phyloP scores from a whole-genome alignment of 1,140 invertebrate genomes.

The Sminthurinus signatus region DNA sequence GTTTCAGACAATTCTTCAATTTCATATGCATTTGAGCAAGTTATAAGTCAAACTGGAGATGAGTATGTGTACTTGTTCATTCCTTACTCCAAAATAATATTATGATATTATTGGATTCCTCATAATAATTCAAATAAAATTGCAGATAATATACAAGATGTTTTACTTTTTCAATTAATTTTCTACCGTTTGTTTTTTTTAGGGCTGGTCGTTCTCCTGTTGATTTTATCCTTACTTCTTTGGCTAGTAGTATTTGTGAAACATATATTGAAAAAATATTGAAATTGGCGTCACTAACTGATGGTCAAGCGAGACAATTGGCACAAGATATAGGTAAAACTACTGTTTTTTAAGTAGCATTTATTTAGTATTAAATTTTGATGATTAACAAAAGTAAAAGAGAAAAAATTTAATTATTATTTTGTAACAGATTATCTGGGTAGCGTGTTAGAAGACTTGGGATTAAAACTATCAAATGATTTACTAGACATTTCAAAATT shows the following conservation, averaged over 20 bases:
- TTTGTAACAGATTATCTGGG: conserved; percentile 31
- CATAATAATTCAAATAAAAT: too few relatives aligned
- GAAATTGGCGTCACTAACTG: conserved; percentile 23
- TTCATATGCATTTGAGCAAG: conserved; percentile 36
- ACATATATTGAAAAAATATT: conserved; percentile 30
- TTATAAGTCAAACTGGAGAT: conserved; percentile 28
- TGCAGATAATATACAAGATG: too few relatives aligned
- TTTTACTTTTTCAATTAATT: conserved; percentile 1
- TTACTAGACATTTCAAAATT: conserved; percentile 27
- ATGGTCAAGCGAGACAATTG: conserved; percentile 37
- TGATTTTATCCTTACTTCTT: conserved; percentile 35
- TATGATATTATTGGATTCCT: too few relatives aligned
- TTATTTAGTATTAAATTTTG: not conserved
- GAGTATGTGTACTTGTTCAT: conserved; percentile 36
- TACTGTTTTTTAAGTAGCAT: not conserved
- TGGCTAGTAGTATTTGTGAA: conserved; percentile 33
- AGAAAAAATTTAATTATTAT: not conserved
- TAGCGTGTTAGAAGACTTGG: conserved; percentile 38
- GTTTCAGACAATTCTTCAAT: conserved; percentile 33
- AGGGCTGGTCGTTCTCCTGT: conserved; percentile 31
- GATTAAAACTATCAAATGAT: conserved; percentile 25
- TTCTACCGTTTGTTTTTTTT: conserved; percentile 1
- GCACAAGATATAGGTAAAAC: conserved; percentile 40
- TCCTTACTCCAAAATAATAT: too few relatives aligned
- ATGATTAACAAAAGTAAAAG: too few relatives aligned